Base-by-base conservation (phyloP, 2,888 invertebrate species). In the Cotesia congregata region DNA sequence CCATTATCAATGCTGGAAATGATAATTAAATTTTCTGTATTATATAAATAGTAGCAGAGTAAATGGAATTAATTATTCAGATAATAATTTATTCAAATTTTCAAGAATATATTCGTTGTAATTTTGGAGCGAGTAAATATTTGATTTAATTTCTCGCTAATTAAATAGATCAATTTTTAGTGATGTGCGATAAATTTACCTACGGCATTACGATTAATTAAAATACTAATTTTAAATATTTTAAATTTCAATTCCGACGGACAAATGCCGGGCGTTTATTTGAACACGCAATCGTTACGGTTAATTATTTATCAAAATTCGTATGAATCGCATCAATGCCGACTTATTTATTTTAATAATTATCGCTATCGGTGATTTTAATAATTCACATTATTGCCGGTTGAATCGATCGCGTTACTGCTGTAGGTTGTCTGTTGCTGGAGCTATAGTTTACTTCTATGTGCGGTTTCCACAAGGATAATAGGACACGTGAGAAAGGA, bases 81-180 rank as follows among this genome's bases (percentile, higher is more conserved):
- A 50, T 50, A 50, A 50, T 50, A 50, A 50, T 50, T 50, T 50
- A 50, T 12, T 50, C 9, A 12, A 50, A 50, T 50, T 50, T 12
- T 50, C 50, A 50, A 50, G 50, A 50, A 50, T 50, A 50, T 50
- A 50, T 50, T 50, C 50, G 50, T 50, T 50, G 50, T 50, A 50
- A 50, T 50, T 50, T 50, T 12, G 50, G 3, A 50, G 7, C 2
- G 9, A 50, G 50, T 12, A 7, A 50, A 50, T 50, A 50, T 50
- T 50, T 50, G 50, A 50, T 50, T 50, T 12, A 50, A 50, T 50
- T 50, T 50, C 7, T 50, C 50, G 50, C 50, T 50, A 50, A 50
- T 50, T 50, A 50, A 50, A 50, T 50, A 50, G 12, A 12, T 50
- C 50, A 50, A 9, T 50, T 12, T 12, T 50, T 50, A 12, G 9